Percentiles rank a stretch among this genome's conserved stretches.
These are phyloP conservation scores for Scolopax rusticola DNA, from an alignment of 2,797 vertebrate genomes.

Conservation along the genomic window DNA sequence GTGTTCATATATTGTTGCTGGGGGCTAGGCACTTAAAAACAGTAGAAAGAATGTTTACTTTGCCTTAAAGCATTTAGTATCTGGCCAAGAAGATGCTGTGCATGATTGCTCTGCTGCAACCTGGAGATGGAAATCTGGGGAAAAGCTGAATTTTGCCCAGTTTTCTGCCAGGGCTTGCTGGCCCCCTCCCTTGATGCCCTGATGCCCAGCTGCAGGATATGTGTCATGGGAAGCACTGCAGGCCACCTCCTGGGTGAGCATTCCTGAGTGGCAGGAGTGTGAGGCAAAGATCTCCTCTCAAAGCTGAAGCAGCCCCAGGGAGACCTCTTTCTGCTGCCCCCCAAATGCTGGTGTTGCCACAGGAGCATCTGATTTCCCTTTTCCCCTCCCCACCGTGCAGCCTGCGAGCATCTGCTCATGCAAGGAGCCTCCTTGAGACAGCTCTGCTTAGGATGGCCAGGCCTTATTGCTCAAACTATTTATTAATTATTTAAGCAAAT, in stretches of 20 bases:
- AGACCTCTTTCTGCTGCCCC: background rate
- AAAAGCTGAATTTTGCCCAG: background rate
- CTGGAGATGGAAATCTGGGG: background rate
- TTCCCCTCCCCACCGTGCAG: rapidly evolving
- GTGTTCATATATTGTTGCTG: background rate
- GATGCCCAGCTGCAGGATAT: rapidly evolving
- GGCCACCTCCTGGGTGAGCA: background rate
- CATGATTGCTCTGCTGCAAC: rapidly evolving
- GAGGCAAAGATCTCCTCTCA: background rate
- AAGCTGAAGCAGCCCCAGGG: background rate
- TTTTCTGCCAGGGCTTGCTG: background rate
- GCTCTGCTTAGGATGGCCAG: background rate
- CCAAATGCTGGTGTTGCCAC: background rate
- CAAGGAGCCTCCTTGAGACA: background rate
- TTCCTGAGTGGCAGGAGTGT: rapidly evolving
- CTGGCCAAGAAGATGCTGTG: background rate
- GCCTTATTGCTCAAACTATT: background rate
- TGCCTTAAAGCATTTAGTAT: background rate
- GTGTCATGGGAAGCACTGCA: rapidly evolving
- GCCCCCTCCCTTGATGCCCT: background rate
- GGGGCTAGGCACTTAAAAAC: background rate
- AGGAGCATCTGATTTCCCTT: background rate
- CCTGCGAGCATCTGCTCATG: background rate
- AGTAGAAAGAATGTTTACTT: background rate
- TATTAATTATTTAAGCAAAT: background rate